A percentile compares a stretch with the other conserved stretches of the same genome.
phyloP scores from a whole-genome alignment of 2,113 vertebrate genomes.

The Pavo muticus region DNA sequence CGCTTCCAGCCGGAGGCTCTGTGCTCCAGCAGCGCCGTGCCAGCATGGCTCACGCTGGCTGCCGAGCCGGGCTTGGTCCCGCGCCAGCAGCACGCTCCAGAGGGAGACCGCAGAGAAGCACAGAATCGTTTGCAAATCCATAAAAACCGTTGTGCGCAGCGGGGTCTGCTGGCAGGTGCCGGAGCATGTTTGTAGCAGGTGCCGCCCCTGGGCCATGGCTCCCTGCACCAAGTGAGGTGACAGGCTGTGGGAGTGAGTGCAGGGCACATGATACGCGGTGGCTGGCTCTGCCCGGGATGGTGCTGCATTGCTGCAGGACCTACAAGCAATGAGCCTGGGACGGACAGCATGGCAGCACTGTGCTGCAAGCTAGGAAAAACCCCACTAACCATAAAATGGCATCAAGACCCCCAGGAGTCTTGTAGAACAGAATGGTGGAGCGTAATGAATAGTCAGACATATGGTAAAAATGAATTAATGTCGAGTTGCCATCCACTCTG shows the following conservation, averaged over 20 bases:
- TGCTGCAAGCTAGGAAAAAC: not conserved
- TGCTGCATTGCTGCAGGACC: not conserved
- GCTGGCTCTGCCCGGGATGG: fast-evolving
- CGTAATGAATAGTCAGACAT: conserved; percentile 75
- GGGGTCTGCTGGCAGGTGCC: not conserved
- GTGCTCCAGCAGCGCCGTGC: not conserved
- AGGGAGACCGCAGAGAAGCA: conserved; percentile 39
- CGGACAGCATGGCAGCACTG: fast-evolving
- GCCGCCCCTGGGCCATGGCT: not conserved
- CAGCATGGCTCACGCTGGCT: conserved; percentile 42
- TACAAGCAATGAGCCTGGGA: not conserved
- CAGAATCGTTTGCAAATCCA: conserved; percentile 49
- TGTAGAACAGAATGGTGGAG: conserved; percentile 68
- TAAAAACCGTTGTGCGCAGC: not conserved
- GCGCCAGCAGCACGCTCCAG: not conserved
- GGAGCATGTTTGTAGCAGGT: not conserved
- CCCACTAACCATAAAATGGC: conserved; percentile 30
- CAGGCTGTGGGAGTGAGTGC: not conserved
- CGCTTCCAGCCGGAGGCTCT: not conserved
- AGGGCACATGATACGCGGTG: fast-evolving
- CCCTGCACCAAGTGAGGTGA: not conserved
- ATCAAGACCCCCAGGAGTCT: conserved; percentile 62
- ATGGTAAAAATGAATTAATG: conserved; percentile 76
- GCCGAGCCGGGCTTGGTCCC: conserved; percentile 30
- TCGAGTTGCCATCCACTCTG: conserved; percentile 68